Evolutionary conservation across 2,888 invertebrate genomes (phyloP).

Genomic region (Temnothorax ravouxi): DNA sequence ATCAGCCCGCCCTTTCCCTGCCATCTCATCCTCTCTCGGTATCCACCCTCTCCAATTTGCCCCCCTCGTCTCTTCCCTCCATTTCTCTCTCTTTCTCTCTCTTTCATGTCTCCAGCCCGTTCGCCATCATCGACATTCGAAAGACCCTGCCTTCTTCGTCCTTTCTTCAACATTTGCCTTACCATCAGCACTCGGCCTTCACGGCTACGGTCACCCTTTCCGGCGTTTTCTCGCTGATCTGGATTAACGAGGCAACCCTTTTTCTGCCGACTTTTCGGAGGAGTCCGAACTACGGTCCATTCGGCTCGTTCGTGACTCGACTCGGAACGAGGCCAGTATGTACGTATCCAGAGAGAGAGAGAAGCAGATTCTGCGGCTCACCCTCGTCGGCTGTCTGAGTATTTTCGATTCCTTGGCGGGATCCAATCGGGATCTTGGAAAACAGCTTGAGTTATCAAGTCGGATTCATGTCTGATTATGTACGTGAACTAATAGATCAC

Average conservation of each 20-base stretch:
- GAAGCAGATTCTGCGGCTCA: constrained; percentile 43
- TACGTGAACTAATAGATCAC: not conserved
- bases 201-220: constrained; percentile 44
- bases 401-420: not conserved
- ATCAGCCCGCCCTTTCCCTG: constrained; percentile 77
- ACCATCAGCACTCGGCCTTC: not conserved
- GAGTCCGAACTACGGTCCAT: constrained; percentile 65
- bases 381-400: constrained; percentile 14
- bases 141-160: constrained; percentile 55
- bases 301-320: constrained; percentile 74
- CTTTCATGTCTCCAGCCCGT: constrained; percentile 26
- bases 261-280: constrained; percentile 69
- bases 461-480: constrained; percentile 10
- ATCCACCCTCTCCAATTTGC: constrained; percentile 46
- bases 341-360: constrained; percentile 51
- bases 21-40: constrained; percentile 55
- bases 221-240: constrained; percentile 70
- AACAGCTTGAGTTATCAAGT: constrained; percentile 2
- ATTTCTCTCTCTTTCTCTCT: constrained; percentile 13
- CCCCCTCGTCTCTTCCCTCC: constrained; percentile 1
- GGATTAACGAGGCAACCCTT: constrained; percentile 77
- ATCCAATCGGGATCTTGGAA: constrained; percentile 26
- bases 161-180: constrained; percentile 27
- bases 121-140: constrained; percentile 70
- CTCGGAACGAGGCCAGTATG: constrained; percentile 66